Evolutionary conservation across 92 coral and sea anemone species (phyloP), one percentile per base, ranked within the genome.

Genomic region (Hydrozoanthus gracilis): DNA sequence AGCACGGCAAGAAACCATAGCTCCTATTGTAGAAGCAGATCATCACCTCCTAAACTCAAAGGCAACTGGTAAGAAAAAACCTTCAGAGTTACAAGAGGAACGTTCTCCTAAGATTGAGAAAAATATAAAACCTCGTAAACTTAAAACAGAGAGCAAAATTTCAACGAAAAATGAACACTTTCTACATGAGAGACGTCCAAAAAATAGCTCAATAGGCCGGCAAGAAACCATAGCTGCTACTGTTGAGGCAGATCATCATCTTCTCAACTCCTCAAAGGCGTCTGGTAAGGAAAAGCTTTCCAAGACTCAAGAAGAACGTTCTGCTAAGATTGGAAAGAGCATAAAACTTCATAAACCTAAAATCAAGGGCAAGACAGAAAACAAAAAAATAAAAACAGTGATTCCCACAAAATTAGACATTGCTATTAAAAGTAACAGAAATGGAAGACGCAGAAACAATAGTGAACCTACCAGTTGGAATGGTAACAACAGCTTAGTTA

Each of bases 211-310:
- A 80, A 80, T 48, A 17, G 74, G 13, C 10, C 3, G 47, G 47
- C 10, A 49, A 52, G 66, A 65, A 18, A 9, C 4, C 10, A 3
- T 14, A 17, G 14, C 3, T 35, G 74, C 85, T 1, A 62, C 50
- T 12, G 18, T 65, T 2, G 85, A 80, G 27, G 85, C 85, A 2
- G 85, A 80, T 46, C 85, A 80, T 65, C 74, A 80, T 80, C 20
- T 0, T 17, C 69, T 80, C 6, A 16, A 9, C 10, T 67, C 61
- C 2, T 4, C 3, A 47, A 64, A 47, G 2, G 12, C 14, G 8
- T n/a, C 54, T 47, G 44, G 15, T 17, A 18, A 50, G 0, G 39
- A 27, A 27, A 27, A 27, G 39, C 39, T 27, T 27, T 27, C 39
- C 39, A 27, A 27, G 39, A 27, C 39, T 27, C 39, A 27, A 27